A percentile compares a stretch with the other conserved stretches of the same genome.
These are phyloP conservation scores for Spilogale gracilis DNA, from an alignment of 2,113 vertebrate species.

Conservation along the genomic window DNA sequence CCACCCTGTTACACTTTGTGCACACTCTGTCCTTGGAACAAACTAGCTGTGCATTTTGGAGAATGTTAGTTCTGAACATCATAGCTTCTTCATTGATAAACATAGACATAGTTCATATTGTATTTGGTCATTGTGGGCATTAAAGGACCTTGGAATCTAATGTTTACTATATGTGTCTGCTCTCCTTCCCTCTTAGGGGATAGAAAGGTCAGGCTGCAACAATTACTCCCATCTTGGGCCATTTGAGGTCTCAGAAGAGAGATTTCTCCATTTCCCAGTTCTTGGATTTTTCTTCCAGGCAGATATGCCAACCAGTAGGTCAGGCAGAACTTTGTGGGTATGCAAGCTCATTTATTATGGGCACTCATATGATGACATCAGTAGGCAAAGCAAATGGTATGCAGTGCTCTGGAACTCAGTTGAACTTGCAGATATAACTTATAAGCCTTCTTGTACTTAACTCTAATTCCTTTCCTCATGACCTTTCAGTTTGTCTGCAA, in stretches of 20 bases:
- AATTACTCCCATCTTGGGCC: background rate
- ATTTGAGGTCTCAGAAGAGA: background rate
- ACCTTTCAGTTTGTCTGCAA: slow-evolving; percentile 13
- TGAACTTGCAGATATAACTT: background rate
- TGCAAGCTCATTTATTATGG: background rate
- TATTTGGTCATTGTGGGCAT: background rate
- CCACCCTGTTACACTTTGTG: background rate
- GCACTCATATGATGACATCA: background rate
- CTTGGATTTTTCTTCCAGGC: background rate
- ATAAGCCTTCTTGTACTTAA: background rate
- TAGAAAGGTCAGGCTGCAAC: background rate
- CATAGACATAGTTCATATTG: background rate
- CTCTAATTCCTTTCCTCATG: background rate
- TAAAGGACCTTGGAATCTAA: background rate
- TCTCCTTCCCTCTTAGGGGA: background rate
- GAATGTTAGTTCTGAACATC: background rate
- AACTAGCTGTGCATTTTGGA: background rate
- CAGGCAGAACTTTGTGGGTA: background rate
- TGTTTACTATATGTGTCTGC: background rate
- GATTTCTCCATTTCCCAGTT: background rate
- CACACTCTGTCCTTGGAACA: background rate
- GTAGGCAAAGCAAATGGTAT: background rate
- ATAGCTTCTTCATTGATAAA: slow-evolving; percentile 2
- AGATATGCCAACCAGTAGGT: background rate
- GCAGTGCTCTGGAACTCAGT: background rate